Base-by-base conservation (phyloP, 2,113 vertebrate genomes). In the Bubo scandiacus region DNA sequence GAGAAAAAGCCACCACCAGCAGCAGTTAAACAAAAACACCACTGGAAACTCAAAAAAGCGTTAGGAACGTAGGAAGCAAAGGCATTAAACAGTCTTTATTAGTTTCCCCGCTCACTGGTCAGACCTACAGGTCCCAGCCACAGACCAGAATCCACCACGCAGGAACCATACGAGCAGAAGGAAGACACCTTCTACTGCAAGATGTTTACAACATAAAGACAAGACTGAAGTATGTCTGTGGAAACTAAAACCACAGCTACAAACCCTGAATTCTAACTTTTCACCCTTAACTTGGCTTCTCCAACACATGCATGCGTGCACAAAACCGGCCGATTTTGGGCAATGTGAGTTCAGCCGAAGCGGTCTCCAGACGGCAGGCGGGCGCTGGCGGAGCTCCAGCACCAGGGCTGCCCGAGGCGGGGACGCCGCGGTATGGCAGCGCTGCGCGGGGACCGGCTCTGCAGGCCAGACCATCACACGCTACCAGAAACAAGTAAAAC, bases 221-320 rank as follows among this genome's bases (percentile, higher is more conserved):
- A 86, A 72, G 54, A 81, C 36, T 4, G 1, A 86, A 54, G 7
- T 8, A 5, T 4, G 8, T 38, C n/a, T 30, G 26, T 29, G 59
- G 67, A 55, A 82, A 79, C 20, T 36, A 70, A 66, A 93, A 80
- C 10, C 3, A 6, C 57, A 25, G 21, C 71, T 2, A 63, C 2
- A 68, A 55, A 58, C 26, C 2, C 45, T 5, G 4, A 67, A 34
- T 15, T 42, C 2, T 10, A 59, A 68, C 32, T 29, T 67, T 40
- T 32, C 59, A 32, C 34, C 62, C 40, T 30, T 72, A 80, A 36
- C 32, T 49, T 34, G 22, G 25, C 29, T 86, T 55, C 62, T 62
- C 65, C 13, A 45, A 63, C 13, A 61, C 14, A 22, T 3, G 38
- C 6, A 6, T 3, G 3, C 2, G 1, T 10, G 47, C 2, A 5